These are phyloP conservation scores for Chaetodon auriga DNA, from an alignment of 2,113 vertebrate genomes.

Conservation along the genomic window DNA sequence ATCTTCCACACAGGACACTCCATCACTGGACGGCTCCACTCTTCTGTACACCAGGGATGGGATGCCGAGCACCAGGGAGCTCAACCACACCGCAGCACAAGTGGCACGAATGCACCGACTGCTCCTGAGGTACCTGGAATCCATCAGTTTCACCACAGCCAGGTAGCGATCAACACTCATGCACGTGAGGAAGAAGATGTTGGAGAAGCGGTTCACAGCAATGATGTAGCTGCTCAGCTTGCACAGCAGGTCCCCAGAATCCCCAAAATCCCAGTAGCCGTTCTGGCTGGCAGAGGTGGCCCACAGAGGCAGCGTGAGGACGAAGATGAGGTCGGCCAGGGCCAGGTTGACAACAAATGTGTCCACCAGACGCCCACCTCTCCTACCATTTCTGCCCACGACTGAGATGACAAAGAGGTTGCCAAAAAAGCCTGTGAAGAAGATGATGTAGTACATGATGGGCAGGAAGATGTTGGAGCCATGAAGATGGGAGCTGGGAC, in stretches of 20 bases:
- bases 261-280: slow-evolving; percentile 84
- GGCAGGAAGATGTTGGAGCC: slow-evolving; percentile 82
- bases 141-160: slow-evolving; percentile 85
- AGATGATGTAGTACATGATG: slow-evolving; percentile 85
- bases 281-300: slow-evolving; percentile 75
- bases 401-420: slow-evolving; percentile 88
- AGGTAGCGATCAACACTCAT: slow-evolving; percentile 84
- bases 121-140: slow-evolving; percentile 79
- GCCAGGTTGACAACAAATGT: slow-evolving; percentile 90
- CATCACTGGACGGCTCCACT: background rate
- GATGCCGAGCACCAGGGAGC: slow-evolving; percentile 83
- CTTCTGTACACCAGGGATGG: slow-evolving; percentile 82
- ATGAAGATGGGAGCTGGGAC: slow-evolving; percentile 44
- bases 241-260: slow-evolving; percentile 78
- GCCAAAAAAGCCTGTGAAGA: slow-evolving; percentile 86
- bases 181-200: slow-evolving; percentile 89
- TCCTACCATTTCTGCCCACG: slow-evolving; percentile 67
- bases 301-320: slow-evolving; percentile 90
- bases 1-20: slow-evolving; percentile 77
- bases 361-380: slow-evolving; percentile 85
- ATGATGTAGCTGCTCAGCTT: slow-evolving; percentile 88
- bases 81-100: slow-evolving; percentile 83
- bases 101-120: slow-evolving; percentile 66
- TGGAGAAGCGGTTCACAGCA: slow-evolving; percentile 89
- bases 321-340: slow-evolving; percentile 87